Base-by-base conservation (phyloP, 2,797 vertebrate species). In the Mallotus villosus region DNA sequence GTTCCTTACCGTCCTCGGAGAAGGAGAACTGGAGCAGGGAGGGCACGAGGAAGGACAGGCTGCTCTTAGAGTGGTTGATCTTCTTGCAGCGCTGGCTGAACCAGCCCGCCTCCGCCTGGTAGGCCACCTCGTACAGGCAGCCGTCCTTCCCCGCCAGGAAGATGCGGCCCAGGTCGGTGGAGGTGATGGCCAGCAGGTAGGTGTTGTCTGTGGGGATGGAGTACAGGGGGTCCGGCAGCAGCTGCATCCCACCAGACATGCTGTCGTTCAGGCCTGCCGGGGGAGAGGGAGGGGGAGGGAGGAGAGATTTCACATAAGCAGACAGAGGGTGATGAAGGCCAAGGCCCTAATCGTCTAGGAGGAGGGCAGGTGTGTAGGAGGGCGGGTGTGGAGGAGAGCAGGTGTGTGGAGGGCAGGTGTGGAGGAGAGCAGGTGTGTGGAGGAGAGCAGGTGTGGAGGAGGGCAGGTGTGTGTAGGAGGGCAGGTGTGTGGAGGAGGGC, bases 91-190 rank as follows among this genome's bases (percentile, higher is more conserved):
- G 94, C 73, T 98, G 97, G 81, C 94, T 98, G 82, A 99, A 96
- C 98, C 98, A 99, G 53, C 97, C 96, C 2, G 97, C 97, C 86
- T 98, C 96, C 0, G 97, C 97, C 94, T 99, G 97, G 86, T 99
- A 99, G 8, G 94, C 97, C 11, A 99, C 94, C 92, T 99, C 98
- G 78, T 99, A 99, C 46, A 99, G 93, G 82, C 97, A 99, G 65
- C 97, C 98, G 11, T 99, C 98, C 76, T 97, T 98, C 64, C 97
- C 98, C 64, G 96, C 97, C 90, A 99, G 87, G 79, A 99, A 99
- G 78, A 99, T 97, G 34, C 97, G 95, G 0, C 98, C 98, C 0
- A 92, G 93, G 73, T 96, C 94, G 0, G 95, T 96, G 77, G 97
- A 96, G 7, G 95, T 94, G 84, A 99, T 92, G 19, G 97, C 93